These are phyloP conservation scores for Amazona vittata DNA, from an alignment of 2,113 vertebrate genomes.

Conservation along the genomic window DNA sequence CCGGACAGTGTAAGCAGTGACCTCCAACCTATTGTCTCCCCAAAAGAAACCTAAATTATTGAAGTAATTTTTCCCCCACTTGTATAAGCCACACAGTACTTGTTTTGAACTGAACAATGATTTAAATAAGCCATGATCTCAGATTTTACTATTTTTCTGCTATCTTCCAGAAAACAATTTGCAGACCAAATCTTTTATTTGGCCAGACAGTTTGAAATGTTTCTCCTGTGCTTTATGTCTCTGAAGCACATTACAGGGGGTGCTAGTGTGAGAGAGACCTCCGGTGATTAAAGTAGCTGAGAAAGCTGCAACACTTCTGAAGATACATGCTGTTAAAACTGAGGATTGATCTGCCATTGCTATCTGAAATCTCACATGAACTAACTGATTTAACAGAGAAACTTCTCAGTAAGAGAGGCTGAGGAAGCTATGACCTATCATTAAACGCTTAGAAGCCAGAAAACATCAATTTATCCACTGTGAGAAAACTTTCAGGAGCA, in stretches of 20 bases:
- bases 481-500: not conserved
- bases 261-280: not conserved
- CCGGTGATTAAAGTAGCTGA: not conserved
- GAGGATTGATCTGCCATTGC: not conserved
- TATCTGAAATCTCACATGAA: not conserved
- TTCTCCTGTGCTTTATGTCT: not conserved
- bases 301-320: not conserved
- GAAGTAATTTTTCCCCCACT: not conserved
- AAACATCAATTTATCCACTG: not conserved
- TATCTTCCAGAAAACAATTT: not conserved
- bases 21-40: not conserved
- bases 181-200: not conserved
- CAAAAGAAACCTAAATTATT: not conserved
- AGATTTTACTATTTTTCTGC: not conserved
- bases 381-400: not conserved
- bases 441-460: not conserved
- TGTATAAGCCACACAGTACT: not conserved
- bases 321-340: not conserved
- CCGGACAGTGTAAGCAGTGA: not conserved
- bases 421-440: not conserved
- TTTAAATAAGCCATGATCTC: not conserved
- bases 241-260: not conserved
- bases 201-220: not conserved
- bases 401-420: not conserved
- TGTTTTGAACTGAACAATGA: not conserved